Conservation (phyloP, 2,113 vertebrate species). For the Salvator merianae region DNA sequence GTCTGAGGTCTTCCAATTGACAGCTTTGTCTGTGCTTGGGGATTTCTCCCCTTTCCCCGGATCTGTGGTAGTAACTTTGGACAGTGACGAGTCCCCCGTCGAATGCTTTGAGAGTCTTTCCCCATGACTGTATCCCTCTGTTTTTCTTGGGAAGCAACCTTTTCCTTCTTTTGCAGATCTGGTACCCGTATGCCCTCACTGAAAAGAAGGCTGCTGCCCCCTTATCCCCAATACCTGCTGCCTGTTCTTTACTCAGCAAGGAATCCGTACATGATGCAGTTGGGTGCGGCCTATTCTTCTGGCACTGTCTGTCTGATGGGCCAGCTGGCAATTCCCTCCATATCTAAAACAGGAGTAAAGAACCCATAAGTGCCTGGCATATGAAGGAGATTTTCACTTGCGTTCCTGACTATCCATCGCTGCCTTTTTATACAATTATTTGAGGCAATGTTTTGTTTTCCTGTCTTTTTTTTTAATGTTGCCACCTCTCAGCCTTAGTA, state of each 20-base stretch:
- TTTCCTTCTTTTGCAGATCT: background rate
- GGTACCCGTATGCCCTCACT: background rate
- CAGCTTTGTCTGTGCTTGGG: slow-evolving; percentile 11
- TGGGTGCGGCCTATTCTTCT: slow-evolving; percentile 28
- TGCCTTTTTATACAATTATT: slow-evolving; percentile 62
- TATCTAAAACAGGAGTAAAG: slow-evolving; percentile 26
- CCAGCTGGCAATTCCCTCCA: slow-evolving; percentile 12
- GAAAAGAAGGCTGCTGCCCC: background rate
- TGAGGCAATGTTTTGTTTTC: slow-evolving; percentile 46
- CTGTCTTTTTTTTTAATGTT: slow-evolving; percentile 44
- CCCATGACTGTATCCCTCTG: background rate
- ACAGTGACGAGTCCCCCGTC: background rate
- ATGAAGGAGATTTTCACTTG: slow-evolving; percentile 89
- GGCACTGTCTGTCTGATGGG: slow-evolving; percentile 40
- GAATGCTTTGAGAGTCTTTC: background rate
- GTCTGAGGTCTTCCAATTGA: slow-evolving; percentile 27
- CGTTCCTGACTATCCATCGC: slow-evolving; percentile 68
- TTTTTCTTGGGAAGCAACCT: background rate
- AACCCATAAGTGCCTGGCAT: slow-evolving; percentile 91
- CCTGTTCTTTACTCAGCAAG: slow-evolving; percentile 61
- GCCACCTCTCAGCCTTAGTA: slow-evolving; percentile 66
- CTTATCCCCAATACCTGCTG: background rate
- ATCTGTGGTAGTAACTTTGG: background rate
- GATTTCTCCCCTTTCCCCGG: background rate
- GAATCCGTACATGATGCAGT: slow-evolving; percentile 75